phyloP scores from a whole-genome alignment of 2,113 vertebrate species.

The Caracal caracal region DNA sequence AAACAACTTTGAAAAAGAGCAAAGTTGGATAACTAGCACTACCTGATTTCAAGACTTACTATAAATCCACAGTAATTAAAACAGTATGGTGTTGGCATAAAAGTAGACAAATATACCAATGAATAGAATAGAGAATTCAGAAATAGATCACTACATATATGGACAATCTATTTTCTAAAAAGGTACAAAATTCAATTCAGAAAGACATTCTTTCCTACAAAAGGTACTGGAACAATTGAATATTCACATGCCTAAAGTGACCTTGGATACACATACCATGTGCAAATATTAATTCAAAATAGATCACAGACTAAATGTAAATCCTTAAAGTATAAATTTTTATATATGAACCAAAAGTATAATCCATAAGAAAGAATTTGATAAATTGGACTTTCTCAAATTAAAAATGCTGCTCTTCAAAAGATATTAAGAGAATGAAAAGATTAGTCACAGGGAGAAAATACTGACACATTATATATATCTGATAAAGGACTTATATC shows the following conservation, averaged over 20 bases:
- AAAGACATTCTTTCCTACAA: background rate
- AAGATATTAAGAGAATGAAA: background rate
- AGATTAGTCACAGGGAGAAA: background rate
- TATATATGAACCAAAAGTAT: background rate
- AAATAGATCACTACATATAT: background rate
- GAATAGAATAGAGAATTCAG: background rate
- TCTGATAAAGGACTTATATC: background rate
- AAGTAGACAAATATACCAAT: background rate
- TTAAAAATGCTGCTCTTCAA: background rate
- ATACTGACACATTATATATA: background rate
- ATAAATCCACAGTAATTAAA: background rate
- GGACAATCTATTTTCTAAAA: background rate
- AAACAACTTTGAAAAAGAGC: background rate
- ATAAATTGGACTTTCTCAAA: background rate
- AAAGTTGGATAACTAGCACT: background rate
- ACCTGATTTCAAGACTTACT: background rate
- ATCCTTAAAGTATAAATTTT: constrained; percentile 1
- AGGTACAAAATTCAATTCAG: background rate
- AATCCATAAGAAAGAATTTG: background rate
- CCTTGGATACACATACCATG: background rate
- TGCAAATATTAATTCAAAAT: constrained; percentile 22
- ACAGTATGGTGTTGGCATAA: background rate
- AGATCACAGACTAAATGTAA: background rate
- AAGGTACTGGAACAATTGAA: background rate
- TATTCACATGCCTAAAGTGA: background rate